Conservation (phyloP, 2,113 vertebrate genomes). For the Echinops telfairi region DNA sequence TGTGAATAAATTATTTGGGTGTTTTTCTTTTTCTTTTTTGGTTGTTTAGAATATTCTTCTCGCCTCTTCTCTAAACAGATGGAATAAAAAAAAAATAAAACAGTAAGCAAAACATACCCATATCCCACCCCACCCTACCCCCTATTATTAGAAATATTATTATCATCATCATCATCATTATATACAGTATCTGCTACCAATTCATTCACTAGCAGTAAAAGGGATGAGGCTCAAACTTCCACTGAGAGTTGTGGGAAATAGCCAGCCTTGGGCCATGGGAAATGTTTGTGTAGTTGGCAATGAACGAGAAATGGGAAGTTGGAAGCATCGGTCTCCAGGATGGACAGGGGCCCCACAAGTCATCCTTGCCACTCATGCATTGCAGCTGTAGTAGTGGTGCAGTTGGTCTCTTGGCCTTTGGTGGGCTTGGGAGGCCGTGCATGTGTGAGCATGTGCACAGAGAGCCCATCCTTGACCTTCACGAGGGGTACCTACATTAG, state of each 20-base stretch:
- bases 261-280: neutral
- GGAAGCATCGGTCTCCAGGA: neutral
- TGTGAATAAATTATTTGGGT: constrained; percentile 61
- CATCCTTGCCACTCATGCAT: constrained; percentile 36
- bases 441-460: neutral
- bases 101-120: constrained; percentile 64
- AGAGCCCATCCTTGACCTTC: neutral
- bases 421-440: neutral
- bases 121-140: constrained; percentile 48
- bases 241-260: neutral
- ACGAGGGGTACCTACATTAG: neutral
- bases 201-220: constrained; percentile 43
- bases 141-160: constrained; percentile 70
- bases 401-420: neutral
- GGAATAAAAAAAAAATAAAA: constrained; percentile 61
- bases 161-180: constrained; percentile 37
- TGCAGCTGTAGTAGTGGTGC: neutral
- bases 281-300: constrained; percentile 15
- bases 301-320: constrained; percentile 18
- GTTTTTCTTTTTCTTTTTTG: neutral
- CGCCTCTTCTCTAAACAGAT: constrained; percentile 51
- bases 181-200: constrained; percentile 67
- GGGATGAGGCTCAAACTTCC: constrained; percentile 60
- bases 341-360: constrained; percentile 39
- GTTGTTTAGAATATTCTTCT: constrained; percentile 62